Evolutionary conservation across 2,888 invertebrate species (phyloP), one percentile per base, ranked within the genome.

Genomic region (Bellardia bayeri): DNA sequence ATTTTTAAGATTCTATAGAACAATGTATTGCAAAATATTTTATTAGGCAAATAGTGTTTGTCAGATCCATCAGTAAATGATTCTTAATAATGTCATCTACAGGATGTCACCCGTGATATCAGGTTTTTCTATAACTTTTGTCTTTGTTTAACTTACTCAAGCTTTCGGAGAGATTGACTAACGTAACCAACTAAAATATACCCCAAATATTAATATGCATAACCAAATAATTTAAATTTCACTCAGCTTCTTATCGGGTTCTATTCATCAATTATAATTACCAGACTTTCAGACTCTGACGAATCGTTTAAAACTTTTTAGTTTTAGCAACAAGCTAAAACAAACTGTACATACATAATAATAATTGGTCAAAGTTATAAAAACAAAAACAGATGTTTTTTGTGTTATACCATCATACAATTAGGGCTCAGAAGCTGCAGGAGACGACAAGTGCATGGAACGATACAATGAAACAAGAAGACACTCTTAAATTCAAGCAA

Each of bases 391-490:
- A 71, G 76, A 72, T 76, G 76, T 30, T 45, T 37, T 30, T 45
- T 37, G 40, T 72, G 56, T 11, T 66, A 11, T 33, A n/a, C 30
- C 42, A 66, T 45, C 33, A 75, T 40, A 51, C 37, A 66, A 56
- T 68, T 56, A 78, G 8, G 9, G 45, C 45, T 9, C 8, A 33
- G 54, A 54, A 56, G 56, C 30, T 30, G 45, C 40, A n/a, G 6
- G n/a, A 63, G 40, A 42, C 42, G 16, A 79, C 79, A 79, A 79
- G 79, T 75, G 74, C 37, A 66, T 42, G 33, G 66, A 37, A 56
- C 66, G 13, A 56, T 58, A 74, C 45, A 45, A 37, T 66, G 58
- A 14, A 58, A 58, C 56, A 63, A 63, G 9, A 45, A 45, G 45
- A 63, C 51, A 54, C 51, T 56, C 45, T 51, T 11, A 74, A 74